Conservation (phyloP, 2,888 invertebrate genomes). For the Odontomyia ornata region DNA sequence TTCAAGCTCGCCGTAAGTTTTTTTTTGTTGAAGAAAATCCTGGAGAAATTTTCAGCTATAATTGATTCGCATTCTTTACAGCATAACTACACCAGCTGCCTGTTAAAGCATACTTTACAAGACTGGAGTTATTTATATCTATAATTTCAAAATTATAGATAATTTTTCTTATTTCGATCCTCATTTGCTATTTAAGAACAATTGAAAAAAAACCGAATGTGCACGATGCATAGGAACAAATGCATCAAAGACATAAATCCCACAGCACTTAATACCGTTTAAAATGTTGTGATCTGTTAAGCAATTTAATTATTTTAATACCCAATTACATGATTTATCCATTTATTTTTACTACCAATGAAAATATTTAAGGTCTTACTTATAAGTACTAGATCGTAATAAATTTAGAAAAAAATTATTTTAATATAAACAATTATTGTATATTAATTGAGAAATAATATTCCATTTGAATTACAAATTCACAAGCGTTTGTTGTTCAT, state of each 20-base stretch:
- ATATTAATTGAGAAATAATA: no score
- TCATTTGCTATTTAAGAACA: not conserved
- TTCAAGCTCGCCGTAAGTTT: slow-evolving; percentile 62
- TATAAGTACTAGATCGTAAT: not conserved
- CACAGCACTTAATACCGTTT: slow-evolving; percentile 11
- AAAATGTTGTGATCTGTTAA: slow-evolving; percentile 24
- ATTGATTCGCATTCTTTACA: slow-evolving; percentile 55
- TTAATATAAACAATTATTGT: no score
- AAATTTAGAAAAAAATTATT: no score
- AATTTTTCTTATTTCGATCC: not conserved
- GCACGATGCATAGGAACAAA: not conserved
- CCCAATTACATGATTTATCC: not conserved
- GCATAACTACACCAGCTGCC: slow-evolving; percentile 60
- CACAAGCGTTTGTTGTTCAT: no score
- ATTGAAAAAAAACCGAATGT: not conserved
- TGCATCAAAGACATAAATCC: not conserved
- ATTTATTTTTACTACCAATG: not conserved
- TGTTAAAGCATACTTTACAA: slow-evolving; percentile 53
- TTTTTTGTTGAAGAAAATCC: not conserved
- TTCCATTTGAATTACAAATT: no score
- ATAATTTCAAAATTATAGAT: not conserved
- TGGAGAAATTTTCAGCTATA: slow-evolving; percentile 50
- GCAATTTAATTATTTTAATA: slow-evolving; percentile 31
- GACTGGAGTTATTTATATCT: slow-evolving; percentile 3
- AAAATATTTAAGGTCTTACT: not conserved